Conservation (phyloP, 2,797 vertebrate genomes). For the Rhinichthys osculus region DNA sequence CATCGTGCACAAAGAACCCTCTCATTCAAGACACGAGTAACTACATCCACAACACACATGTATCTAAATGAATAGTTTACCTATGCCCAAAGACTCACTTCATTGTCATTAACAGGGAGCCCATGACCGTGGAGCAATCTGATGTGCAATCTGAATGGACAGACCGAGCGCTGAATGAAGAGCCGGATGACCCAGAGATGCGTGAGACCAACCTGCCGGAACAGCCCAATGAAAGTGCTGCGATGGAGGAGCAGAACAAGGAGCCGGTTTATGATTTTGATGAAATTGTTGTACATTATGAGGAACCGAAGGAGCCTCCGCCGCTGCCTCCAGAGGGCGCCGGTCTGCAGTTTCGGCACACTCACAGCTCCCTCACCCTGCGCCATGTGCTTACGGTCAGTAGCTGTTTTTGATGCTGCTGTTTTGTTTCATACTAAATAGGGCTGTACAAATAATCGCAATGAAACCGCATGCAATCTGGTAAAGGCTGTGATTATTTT, state of each 20-base stretch:
- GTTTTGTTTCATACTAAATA: too few relatives aligned
- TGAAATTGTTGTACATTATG: not conserved
- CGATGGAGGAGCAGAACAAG: not conserved
- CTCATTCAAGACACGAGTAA: not conserved
- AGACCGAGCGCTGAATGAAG: not conserved
- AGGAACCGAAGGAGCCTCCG: not conserved
- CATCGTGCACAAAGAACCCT: not conserved
- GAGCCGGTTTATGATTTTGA: not conserved
- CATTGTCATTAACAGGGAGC: constrained; percentile 8
- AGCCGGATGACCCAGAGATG: not conserved
- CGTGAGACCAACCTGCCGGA: not conserved
- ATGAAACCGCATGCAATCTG: too few relatives aligned
- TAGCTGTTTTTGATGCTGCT: not conserved
- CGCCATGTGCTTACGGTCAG: constrained; percentile 39
- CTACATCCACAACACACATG: constrained; percentile 9
- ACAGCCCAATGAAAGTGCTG: not conserved
- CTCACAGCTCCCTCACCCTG: constrained; percentile 12
- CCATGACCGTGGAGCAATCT: not conserved
- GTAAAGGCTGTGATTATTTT: too few relatives aligned
- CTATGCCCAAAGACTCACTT: not conserved
- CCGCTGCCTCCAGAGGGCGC: not conserved
- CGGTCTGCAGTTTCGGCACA: constrained; percentile 35
- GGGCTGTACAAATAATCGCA: too few relatives aligned
- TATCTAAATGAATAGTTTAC: not conserved
- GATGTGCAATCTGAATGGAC: not conserved